Evolutionary conservation across 2,888 invertebrate species (phyloP).

Genomic region (Dasypolia templi): DNA sequence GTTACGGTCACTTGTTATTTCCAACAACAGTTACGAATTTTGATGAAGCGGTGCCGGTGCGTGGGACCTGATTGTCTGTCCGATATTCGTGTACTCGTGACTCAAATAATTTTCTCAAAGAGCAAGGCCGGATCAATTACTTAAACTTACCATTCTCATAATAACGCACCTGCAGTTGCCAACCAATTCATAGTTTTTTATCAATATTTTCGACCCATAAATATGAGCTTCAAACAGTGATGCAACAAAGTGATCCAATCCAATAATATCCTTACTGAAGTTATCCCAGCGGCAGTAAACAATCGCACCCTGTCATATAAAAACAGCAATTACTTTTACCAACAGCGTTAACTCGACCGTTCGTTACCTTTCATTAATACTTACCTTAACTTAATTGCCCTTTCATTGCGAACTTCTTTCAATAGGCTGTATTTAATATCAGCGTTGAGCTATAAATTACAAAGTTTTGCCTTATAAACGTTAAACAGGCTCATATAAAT

Average conservation of each 20-base stretch:
- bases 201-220: background rate
- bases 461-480: conserved; percentile 38
- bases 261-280: background rate
- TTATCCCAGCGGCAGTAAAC: conserved; percentile 19
- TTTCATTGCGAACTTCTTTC: conserved; percentile 51
- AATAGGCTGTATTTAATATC: conserved; percentile 48
- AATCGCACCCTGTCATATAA: conserved; percentile 34
- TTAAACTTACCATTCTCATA: conserved; percentile 7
- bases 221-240: background rate
- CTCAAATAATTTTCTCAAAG: conserved; percentile 40
- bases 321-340: conserved; percentile 27
- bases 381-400: conserved; percentile 50
- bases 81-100: conserved; percentile 16
- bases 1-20: conserved; percentile 56
- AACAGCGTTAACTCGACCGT: conserved; percentile 33
- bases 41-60: conserved; percentile 34
- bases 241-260: background rate
- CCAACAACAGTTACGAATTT: conserved; percentile 51
- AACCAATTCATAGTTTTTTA: background rate
- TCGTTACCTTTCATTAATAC: conserved; percentile 35
- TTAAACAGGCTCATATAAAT: conserved; percentile 36
- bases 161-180: background rate
- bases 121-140: conserved; percentile 32
- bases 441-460: conserved; percentile 42
- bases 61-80: conserved; percentile 3